Evolutionary conservation across 2,888 invertebrate genomes (phyloP).

Genomic region (Epirrita christyi): DNA sequence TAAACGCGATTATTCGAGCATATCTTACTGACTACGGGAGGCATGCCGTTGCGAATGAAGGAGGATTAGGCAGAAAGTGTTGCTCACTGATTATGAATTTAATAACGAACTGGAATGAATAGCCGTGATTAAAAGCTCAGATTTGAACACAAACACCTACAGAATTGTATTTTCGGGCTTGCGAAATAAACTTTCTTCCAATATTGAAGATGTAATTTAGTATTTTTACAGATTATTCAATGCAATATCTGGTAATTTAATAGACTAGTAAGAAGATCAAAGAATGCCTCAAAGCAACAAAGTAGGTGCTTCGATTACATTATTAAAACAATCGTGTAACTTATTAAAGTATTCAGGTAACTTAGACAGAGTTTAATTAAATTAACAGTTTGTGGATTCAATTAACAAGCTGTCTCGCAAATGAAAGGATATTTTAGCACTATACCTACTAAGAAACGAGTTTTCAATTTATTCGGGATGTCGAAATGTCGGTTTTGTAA

Average conservation of each 20-base stretch:
- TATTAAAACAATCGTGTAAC: slow-evolving; percentile 19
- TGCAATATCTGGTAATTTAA: slow-evolving; percentile 11
- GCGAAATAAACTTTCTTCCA: slow-evolving; percentile 4
- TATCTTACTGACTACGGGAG: slow-evolving; percentile 36
- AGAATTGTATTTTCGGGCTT: slow-evolving; percentile 7
- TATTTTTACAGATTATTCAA: slow-evolving; percentile 3
- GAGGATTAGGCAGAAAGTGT: slow-evolving; percentile 48
- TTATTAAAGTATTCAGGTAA: slow-evolving; percentile 25
- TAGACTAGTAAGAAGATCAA: slow-evolving; percentile 2
- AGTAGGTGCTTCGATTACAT: slow-evolving; percentile 4
- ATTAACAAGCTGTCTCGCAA: slow-evolving; percentile 18
- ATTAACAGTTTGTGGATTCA: slow-evolving; percentile 28
- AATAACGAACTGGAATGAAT: slow-evolving; percentile 43
- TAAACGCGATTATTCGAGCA: slow-evolving; percentile 43
- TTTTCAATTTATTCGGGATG: too few relatives aligned
- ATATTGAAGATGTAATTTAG: slow-evolving; percentile 12
- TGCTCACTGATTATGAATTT: slow-evolving; percentile 52
- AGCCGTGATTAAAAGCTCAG: slow-evolving; percentile 38
- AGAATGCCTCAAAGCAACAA: slow-evolving; percentile 8
- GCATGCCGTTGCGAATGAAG: slow-evolving; percentile 36
- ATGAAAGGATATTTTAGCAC: slow-evolving; percentile 1
- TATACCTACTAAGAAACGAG: too few relatives aligned
- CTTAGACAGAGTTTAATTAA: slow-evolving; percentile 23
- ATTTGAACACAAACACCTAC: slow-evolving; percentile 25
- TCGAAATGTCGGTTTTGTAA: too few relatives aligned